Base-by-base conservation (phyloP, 2,113 vertebrate genomes). In the Rhombomys opimus region DNA sequence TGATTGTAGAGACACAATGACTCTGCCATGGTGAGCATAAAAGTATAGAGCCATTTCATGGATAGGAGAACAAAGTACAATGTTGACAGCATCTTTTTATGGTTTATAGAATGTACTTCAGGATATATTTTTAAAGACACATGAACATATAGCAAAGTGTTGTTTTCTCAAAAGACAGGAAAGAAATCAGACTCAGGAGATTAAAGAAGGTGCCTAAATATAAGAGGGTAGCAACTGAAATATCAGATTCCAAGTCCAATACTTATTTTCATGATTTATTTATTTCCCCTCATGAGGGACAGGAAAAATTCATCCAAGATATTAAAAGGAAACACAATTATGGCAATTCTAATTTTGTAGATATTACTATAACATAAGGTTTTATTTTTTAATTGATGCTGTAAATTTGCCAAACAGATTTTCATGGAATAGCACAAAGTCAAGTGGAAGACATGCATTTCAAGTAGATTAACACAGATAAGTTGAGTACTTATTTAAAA, bases 1-100 rank as follows among this genome's bases (percentile, higher is more conserved):
- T 23, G 11, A 6, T 8, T 5, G 0, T 18, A 38, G 20, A 61
- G 3, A 0, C 1, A n/a, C 12, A 14, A 1, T 63, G 54, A 23
- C 25, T 7, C 8, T 3, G 18, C 2, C 4, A 8, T 46, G n/a
- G 2, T 38, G 38, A 75, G 22, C 22, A 76, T 6, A 77, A 30
- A 86, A n/a, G 5, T 46, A 7, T 27, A 23, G 91, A 27, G 2
- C 4, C 15, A 52, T 20, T 23, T 35, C 0, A 0, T 8, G 4
- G 20, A 15, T 5, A 73, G 23, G 18, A 89, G 10, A 46, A 10
- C 11, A 91, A 68, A 93, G 27, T 12, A 14, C 1, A 1, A 41
- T 17, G 3, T 38, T 3, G 38, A 30, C 35, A 57, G 54, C 1
- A 14, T 63, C 17, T 27, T 65, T 4, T 2, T 25, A 0, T 20